phyloP scores from a whole-genome alignment of 1,140 invertebrate genomes.

The Drosophila ananassae region DNA sequence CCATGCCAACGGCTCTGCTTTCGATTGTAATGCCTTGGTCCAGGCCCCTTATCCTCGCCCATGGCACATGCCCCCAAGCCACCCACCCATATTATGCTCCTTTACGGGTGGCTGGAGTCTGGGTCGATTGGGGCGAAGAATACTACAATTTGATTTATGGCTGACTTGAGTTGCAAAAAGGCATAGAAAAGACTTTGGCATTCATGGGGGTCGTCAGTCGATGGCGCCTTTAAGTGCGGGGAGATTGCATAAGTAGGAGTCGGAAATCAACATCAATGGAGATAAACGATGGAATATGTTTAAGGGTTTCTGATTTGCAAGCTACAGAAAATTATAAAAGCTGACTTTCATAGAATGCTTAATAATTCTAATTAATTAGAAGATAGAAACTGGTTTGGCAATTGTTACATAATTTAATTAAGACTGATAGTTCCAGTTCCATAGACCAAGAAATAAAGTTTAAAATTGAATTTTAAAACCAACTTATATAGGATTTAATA shows the following conservation, averaged over 20 bases:
- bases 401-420: background rate
- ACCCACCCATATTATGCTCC: slow-evolving; percentile 36
- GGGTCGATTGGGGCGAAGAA: slow-evolving; percentile 36
- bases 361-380: background rate
- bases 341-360: no score
- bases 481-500: slow-evolving; percentile 47
- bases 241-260: slow-evolving; percentile 64
- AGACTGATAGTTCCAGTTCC: no score
- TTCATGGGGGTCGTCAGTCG: slow-evolving; percentile 18
- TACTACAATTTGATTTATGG: slow-evolving; percentile 75
- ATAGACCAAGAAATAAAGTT: background rate
- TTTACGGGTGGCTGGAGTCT: slow-evolving; percentile 35
- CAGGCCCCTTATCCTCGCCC: background rate
- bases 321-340: background rate
- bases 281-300: slow-evolving; percentile 7
- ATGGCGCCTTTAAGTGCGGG: slow-evolving; percentile 60
- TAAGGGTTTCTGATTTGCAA: background rate
- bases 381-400: background rate
- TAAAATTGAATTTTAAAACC: background rate
- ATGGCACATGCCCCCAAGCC: slow-evolving; percentile 14
- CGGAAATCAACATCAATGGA: background rate
- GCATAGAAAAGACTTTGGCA: slow-evolving; percentile 21
- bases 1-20: slow-evolving; percentile 60
- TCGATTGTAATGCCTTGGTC: slow-evolving; percentile 46
- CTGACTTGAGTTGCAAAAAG: slow-evolving; percentile 61